Conservation (phyloP, 2,888 invertebrate species). For the Pelosia muscerda region DNA sequence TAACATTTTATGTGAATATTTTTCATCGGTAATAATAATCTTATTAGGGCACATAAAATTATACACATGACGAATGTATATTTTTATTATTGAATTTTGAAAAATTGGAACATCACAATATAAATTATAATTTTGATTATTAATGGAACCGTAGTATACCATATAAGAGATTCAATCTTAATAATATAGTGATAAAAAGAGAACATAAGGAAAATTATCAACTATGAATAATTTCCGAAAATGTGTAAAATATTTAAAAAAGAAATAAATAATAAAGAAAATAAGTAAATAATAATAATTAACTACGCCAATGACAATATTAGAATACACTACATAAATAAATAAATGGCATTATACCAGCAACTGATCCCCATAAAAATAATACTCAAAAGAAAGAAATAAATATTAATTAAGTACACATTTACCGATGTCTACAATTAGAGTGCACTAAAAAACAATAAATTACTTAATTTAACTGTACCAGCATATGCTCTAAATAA, state of each 20-base stretch:
- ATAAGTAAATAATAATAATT: background rate
- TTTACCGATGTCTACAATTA: no score
- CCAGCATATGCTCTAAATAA: conserved; percentile 10
- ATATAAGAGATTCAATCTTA: no score
- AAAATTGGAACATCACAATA: no score
- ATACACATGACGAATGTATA: background rate
- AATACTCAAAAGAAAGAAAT: background rate
- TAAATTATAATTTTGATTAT: no score
- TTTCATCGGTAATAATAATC: background rate
- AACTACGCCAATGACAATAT: background rate
- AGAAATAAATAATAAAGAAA: no score
- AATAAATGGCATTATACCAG: background rate
- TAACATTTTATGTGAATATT: conserved; percentile 23
- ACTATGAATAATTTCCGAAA: no score
- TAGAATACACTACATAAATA: background rate
- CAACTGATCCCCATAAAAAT: background rate
- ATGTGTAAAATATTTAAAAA: no score
- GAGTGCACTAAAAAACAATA: conserved; percentile 1
- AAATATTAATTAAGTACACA: background rate
- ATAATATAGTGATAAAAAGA: no score
- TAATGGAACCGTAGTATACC: no score
- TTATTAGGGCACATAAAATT: background rate
- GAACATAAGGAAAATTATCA: no score
- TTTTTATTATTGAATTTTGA: background rate
- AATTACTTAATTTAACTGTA: conserved; percentile 6